Base-by-base conservation (phyloP, 2,113 vertebrate genomes). In the Oreochromis tanganicae region DNA sequence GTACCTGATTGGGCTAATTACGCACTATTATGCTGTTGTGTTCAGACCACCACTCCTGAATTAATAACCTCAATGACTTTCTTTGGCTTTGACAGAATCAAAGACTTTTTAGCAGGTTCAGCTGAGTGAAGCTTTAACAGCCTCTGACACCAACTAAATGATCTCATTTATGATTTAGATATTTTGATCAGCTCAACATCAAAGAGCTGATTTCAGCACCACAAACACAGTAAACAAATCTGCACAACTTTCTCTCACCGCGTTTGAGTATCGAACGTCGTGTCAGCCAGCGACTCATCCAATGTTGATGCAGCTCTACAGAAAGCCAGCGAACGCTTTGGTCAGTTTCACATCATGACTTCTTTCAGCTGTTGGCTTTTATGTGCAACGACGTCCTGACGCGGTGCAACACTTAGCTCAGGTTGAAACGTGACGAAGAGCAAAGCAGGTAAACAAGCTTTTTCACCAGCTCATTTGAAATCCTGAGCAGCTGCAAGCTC, bases 1-100 rank as follows among this genome's bases (percentile, higher is more conserved):
- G 61, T 2, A 85, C 80, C 90, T 82, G 84, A 88, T 90, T 88
- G 88, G 66, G 80, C 87, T 85, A 90, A 91, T 93, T 81, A 85
- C 71, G 43, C 50, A n/a, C 61, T 3, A 75, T 85, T 85, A 80
- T 56, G 63, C 73, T 34, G 50, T n/a, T 79, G 83, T 82, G 81
- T 83, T 89, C 71, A 90, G 61, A 85, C 79, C 79, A 73, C 16
- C 52, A 17, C 83, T 63, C 79, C 86, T 85, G 84, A 83, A 79
- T 88, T 83, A 59, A 91, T 52, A 19, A 84, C 27, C 52, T 29
- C 16, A 61, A 16, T 46, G 29, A 81, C 38, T 13, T 54, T 50
- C 14, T 81, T 50, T 84, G 17, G 14, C 38, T 61, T 29, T 43
- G 19, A 61, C 29, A 71, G 8, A 87, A 59, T 86, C 24, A 41